These are phyloP conservation scores for Apamea epomidion DNA, from an alignment of 2,888 invertebrate genomes.

Conservation along the genomic window DNA sequence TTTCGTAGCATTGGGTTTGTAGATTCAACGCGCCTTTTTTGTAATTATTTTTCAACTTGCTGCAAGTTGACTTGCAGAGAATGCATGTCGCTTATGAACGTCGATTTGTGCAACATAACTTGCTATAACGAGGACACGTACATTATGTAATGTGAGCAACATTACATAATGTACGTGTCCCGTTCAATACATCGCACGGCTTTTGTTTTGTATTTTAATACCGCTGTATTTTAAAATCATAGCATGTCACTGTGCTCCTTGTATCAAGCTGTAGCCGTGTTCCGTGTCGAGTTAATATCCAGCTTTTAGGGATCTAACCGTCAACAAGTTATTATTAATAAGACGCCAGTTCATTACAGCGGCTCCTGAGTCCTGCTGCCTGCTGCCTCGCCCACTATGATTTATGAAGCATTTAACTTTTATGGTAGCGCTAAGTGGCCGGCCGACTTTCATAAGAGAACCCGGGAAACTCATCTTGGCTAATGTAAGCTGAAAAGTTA, in stretches of 20 bases:
- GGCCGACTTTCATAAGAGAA: constrained; percentile 80
- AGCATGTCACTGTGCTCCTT: constrained; percentile 74
- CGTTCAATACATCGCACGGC: not conserved
- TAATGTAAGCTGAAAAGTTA: constrained; percentile 86
- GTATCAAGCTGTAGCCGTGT: constrained; percentile 65
- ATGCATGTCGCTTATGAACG: not conserved
- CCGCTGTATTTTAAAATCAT: constrained; percentile 66
- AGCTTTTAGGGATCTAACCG: constrained; percentile 69
- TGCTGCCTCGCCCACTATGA: constrained; percentile 81
- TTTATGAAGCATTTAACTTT: constrained; percentile 88
- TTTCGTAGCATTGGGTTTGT: not conserved
- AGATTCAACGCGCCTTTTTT: not conserved
- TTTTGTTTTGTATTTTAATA: constrained; percentile 16
- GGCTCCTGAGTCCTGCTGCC: constrained; percentile 66
- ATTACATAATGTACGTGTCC: not conserved
- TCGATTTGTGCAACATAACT: not conserved
- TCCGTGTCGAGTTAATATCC: constrained; percentile 59
- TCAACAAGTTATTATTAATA: constrained; percentile 80
- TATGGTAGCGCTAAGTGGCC: constrained; percentile 87
- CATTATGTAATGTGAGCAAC: not conserved
- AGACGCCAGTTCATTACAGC: constrained; percentile 82
- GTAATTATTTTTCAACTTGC: constrained; percentile 1
- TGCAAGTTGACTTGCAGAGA: not conserved
- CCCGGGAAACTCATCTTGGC: constrained; percentile 82
- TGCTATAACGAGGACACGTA: not conserved